These are phyloP conservation scores for Saccopteryx bilineata DNA, from an alignment of 2,113 vertebrate species.

Conservation along the genomic window DNA sequence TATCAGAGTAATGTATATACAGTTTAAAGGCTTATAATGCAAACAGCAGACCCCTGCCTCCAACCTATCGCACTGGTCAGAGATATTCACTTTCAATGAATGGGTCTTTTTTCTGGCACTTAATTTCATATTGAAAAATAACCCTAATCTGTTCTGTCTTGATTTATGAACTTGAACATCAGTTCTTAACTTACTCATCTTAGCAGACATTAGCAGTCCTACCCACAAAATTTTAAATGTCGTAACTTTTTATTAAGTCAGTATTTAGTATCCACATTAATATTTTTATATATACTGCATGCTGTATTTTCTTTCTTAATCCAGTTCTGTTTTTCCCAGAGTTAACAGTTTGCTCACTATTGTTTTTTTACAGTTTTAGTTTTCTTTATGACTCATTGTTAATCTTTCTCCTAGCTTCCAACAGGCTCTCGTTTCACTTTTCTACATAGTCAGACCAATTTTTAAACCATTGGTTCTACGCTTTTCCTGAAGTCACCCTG, in stretches of 20 bases:
- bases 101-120: neutral
- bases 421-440: neutral
- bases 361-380: neutral
- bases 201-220: neutral
- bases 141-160: neutral
- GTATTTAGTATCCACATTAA: neutral
- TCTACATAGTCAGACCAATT: neutral
- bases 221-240: neutral
- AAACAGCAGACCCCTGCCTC: neutral
- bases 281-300: neutral
- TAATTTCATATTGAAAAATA: constrained; percentile 35
- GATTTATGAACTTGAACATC: neutral
- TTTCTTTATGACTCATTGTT: neutral
- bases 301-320: neutral
- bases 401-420: constrained; percentile 31
- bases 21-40: neutral
- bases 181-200: neutral
- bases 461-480: neutral
- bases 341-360: neutral
- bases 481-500: neutral
- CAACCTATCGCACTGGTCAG: neutral
- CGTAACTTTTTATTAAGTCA: neutral
- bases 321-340: neutral
- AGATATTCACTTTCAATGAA: neutral
- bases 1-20: neutral